Evolutionary conservation across 2,797 vertebrate genomes (phyloP), one percentile per base, ranked within the genome.

Genomic region (Pseudopleuronectes americanus): DNA sequence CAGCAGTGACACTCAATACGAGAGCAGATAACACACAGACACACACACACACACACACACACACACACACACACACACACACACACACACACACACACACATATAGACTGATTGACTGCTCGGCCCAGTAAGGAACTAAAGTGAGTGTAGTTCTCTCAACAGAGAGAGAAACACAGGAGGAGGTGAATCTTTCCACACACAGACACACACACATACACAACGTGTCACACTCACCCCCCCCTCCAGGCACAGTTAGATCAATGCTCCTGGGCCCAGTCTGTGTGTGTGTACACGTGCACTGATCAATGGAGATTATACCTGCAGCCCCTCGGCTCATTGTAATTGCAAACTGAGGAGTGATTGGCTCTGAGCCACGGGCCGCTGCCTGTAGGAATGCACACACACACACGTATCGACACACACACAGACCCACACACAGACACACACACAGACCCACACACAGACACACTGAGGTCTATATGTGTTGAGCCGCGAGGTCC

Each of bases 371-470:
- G 52, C 68, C 55, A 57, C 28, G 26, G 55, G 55, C 55, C 31
- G 33, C 31, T 6, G 55, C 31, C 55, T n/a, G 9, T 17, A 57
- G 28, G 55, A 57, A 57, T 57, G 55, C 33, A 36, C n/a, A 38
- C 31, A 38, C 56, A 57, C 56, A 57, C 31, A 57, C 55, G n/a
- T n/a, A n/a, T n/a, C n/a, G 24, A 57, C 56, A 38, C 56, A 57
- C 55, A 22, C 31, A 36, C 26, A 21, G 8, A 16, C 38, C 14
- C 38, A 16, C 38, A 14, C 38, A 41, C 38, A 41, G 12, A 13
- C 38, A 8, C 7, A 8, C 31, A 31, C 31, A 33, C 31, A 33
- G 2, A 33, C 31, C 2, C 2, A 9, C 31, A 33, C 31, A 9
- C 8, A 36, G 9, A 57, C 26, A 21, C 17, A 45, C 43, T 13